Evolutionary conservation across 2,888 invertebrate species (phyloP).

Genomic region (Atethmia centrago): DNA sequence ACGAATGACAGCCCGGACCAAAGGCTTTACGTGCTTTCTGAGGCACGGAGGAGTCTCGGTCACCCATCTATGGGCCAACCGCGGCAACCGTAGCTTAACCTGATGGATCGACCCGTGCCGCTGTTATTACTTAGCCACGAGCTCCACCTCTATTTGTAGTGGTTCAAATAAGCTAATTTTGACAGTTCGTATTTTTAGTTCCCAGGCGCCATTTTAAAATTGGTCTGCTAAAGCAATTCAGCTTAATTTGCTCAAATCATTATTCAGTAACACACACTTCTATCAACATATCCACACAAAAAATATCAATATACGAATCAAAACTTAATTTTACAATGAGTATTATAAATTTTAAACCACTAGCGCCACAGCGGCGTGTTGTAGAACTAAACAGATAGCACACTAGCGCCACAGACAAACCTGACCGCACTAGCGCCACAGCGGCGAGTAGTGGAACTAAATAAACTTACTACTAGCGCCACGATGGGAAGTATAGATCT

Average conservation of each 20-base stretch:
- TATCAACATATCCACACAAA: constrained; percentile 28
- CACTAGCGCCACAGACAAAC: constrained; percentile 15
- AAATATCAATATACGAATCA: constrained; percentile 35
- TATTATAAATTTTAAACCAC: constrained; percentile 40
- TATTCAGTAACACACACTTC: neutral
- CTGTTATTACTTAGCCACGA: too few species aligned
- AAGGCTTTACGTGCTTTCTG: too few species aligned
- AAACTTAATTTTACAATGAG: constrained; percentile 40
- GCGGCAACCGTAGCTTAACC: too few species aligned
- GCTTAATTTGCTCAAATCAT: neutral
- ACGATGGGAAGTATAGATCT: neutral
- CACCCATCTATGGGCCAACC: too few species aligned
- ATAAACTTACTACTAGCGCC: neutral
- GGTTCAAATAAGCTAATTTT: too few species aligned
- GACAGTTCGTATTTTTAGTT: too few species aligned
- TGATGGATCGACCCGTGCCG: too few species aligned
- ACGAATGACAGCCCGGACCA: too few species aligned
- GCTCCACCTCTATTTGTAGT: too few species aligned
- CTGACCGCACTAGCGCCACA: constrained; percentile 13
- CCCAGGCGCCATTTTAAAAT: too few species aligned
- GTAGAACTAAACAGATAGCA: constrained; percentile 10
- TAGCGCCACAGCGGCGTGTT: constrained; percentile 11
- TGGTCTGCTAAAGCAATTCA: too few species aligned
- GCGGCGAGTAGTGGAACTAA: constrained; percentile 14
- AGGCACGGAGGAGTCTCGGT: too few species aligned